Conservation (phyloP, 92 coral and sea anemone genomes). For the Siderastrea radians region DNA sequence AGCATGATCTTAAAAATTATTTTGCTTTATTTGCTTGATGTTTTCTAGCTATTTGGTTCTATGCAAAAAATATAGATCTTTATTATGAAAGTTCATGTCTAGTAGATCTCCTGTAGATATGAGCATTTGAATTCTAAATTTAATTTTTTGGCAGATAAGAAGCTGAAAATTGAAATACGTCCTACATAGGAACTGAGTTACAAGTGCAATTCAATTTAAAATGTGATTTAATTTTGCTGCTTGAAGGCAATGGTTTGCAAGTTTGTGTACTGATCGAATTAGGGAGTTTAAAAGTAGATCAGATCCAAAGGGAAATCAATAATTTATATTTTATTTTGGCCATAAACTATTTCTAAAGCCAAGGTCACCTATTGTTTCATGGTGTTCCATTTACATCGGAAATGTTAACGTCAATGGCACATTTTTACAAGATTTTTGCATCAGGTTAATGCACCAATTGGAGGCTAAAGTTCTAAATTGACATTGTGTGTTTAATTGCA, state of each 20-base stretch:
- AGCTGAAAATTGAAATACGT: neutral
- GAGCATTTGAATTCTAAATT: neutral
- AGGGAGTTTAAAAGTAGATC: neutral
- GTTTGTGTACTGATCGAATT: neutral
- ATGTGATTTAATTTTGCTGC: conserved; percentile 7
- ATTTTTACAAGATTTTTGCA: neutral
- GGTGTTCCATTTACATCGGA: neutral
- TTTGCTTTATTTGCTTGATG: too few relatives aligned
- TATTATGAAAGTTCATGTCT: neutral
- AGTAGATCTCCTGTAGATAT: neutral
- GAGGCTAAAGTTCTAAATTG: neutral
- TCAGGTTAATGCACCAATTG: neutral
- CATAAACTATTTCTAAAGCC: neutral
- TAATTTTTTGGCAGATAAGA: neutral
- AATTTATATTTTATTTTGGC: neutral
- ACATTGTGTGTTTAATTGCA: conserved; percentile 7
- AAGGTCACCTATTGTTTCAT: neutral
- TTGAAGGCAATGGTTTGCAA: neutral
- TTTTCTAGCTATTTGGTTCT: too few relatives aligned
- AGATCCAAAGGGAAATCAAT: neutral
- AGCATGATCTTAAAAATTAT: too few relatives aligned
- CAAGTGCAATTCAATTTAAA: conserved; percentile 2
- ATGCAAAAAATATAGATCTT: too few relatives aligned
- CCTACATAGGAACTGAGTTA: neutral
- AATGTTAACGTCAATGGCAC: neutral